Base-by-base conservation (phyloP, 1,140 invertebrate genomes). In the Caenorhabditis remanei region DNA sequence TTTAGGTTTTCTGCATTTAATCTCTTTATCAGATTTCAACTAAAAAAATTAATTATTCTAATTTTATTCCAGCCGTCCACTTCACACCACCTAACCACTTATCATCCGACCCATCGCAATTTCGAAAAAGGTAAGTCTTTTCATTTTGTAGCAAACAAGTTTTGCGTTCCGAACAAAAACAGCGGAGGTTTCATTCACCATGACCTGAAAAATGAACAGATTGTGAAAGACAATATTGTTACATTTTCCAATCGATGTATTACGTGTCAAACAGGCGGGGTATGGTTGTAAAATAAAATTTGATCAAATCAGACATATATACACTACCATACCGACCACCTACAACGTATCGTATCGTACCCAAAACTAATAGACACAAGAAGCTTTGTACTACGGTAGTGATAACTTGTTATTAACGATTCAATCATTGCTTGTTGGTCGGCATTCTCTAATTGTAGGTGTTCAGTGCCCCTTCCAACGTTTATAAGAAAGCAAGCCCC, bases 181-280 rank as follows among this genome's bases (percentile, higher is more conserved):
- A 32, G 63, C 32, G 11, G 65, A 46, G 65, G 71, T 79, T 79
- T 79, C 21, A 14, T 79, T 79, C 21, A 14, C 71, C 46, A 50
- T 79, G 71, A 79, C 71, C 71, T 41, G 71, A 79, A 79, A 79
- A 79, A 14, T 41, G 24, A 53, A 53, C 50, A 63, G 40, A 46
- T 71, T 46, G 65, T 71, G 65, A 43, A 32, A 21, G 65, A 71
- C n/a, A 21, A 43, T 5, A 43, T 71, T 79, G 71, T 79, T 79
- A 79, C 71, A 53, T 71, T 41, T 48, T 19, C 40, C 11, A 5
- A 19, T n/a, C 46, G 4, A 50, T 19, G 19, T 9, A 7, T 41
- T 13, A 79, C 71, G 43, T 79, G 46, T 48, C 71, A 79, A 79
- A 79, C 19, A 79, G 53, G 71, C 46, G n/a, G 43, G 71, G 71